A percentile compares a stretch with the other conserved stretches of the same genome.
These are phyloP conservation scores for Drosophila setosimentum DNA, from an alignment of 2,888 invertebrate genomes.

Conservation along the genomic window DNA sequence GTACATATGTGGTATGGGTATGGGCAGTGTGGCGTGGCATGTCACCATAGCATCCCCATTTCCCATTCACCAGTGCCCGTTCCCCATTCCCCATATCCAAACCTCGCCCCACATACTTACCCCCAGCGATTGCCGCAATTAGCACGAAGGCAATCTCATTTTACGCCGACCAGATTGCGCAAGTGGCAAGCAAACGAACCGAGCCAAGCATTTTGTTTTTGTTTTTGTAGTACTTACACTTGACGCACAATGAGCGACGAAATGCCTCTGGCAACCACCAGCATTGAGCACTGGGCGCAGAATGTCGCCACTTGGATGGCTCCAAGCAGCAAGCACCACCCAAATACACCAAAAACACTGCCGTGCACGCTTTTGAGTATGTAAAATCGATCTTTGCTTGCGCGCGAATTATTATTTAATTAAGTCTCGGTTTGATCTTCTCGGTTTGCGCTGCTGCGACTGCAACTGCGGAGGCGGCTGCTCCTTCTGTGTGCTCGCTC, in stretches of 20 bases:
- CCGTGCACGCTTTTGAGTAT: conserved; percentile 28
- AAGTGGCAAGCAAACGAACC: conserved; percentile 70
- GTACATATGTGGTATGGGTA: conserved; percentile 13
- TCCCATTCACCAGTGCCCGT: conserved; percentile 7
- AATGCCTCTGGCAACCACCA: conserved; percentile 45
- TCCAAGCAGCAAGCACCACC: conserved; percentile 24
- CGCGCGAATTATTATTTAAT: conserved; percentile 58
- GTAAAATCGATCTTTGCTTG: conserved; percentile 44
- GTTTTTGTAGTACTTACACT: conserved; percentile 66
- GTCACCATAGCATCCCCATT: conserved; percentile 63
- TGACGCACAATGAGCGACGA: conserved; percentile 51
- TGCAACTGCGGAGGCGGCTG: conserved; percentile 14
- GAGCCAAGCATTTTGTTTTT: conserved; percentile 43
- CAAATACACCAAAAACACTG: conserved; percentile 17
- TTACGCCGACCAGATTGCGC: conserved; percentile 76
- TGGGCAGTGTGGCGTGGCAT: conserved; percentile 49
- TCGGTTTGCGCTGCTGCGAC: conserved; percentile 3
- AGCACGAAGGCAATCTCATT: conserved; percentile 80
- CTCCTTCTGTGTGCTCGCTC: conserved; percentile 33
- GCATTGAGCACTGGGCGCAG: conserved; percentile 22
- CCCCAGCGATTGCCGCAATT: conserved; percentile 68
- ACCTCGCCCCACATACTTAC: conserved; percentile 37
- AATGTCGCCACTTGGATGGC: conserved; percentile 34
- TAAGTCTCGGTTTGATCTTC: conserved; percentile 38
- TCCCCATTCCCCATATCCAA: conserved; percentile 4